phyloP scores from a whole-genome alignment of 2,113 vertebrate species.

The Chitala chitala region DNA sequence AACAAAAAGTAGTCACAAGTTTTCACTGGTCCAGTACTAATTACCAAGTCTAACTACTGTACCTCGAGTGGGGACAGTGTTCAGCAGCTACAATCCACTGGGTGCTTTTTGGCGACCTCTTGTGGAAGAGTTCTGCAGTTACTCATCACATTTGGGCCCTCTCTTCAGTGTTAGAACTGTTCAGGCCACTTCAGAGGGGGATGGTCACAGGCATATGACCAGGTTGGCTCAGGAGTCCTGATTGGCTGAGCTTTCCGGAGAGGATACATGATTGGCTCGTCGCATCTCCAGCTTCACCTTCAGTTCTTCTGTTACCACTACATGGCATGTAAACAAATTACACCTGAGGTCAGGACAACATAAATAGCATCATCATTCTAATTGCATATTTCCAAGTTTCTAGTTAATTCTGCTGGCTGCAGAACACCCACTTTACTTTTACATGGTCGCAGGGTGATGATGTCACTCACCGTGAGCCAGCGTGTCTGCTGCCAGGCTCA shows the following conservation, averaged over 20 bases:
- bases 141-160: no score
- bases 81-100: neutral
- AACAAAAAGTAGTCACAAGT: neutral
- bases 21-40: neutral
- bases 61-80: neutral
- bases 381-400: no score
- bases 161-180: no score
- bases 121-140: neutral
- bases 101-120: neutral
- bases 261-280: constrained; percentile 57
- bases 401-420: no score
- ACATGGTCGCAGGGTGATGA: neutral
- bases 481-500: neutral
- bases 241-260: constrained; percentile 8
- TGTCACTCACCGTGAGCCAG: constrained; percentile 19
- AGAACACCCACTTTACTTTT: neutral
- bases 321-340: neutral
- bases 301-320: constrained; percentile 65
- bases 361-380: neutral
- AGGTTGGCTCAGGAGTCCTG: constrained; percentile 21
- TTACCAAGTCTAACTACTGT: neutral
- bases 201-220: neutral
- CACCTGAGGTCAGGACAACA: neutral
- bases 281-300: constrained; percentile 66
- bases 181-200: neutral